Evolutionary conservation across 2,797 vertebrate genomes (phyloP), one percentile per base, ranked within the genome.

Genomic region (Coregonus suidteri): DNA sequence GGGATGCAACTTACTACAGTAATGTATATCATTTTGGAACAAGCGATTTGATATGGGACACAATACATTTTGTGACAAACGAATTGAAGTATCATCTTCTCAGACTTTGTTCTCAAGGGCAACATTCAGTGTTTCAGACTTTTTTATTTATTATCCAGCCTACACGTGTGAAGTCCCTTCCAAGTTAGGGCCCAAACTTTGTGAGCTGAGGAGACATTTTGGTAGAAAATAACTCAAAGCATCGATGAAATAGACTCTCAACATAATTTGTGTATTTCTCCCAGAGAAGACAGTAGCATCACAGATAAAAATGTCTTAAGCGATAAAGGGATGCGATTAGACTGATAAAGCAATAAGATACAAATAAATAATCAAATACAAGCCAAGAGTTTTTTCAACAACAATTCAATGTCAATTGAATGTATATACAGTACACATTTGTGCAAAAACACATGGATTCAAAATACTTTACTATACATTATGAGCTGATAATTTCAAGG

Each of bases 401-500:
- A 87, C 87, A 89, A 73, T 89, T 88, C 76, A 88, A 79, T 74
- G 18, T 59, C 56, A 59, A 59, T 59, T 59, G 56, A n/a, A 59
- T 87, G 78, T 91, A 89, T 92, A 83, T 87, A 91, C 89, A 91
- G 75, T 72, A 82, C 81, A 89, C 83, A 16, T 71, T 86, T 89
- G 84, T 91, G 89, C 88, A 86, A 91, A 87, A 91, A 88, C 70
- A 89, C 79, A 81, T 83, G 76, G 79, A 86, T 86, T 83, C 80
- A 83, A 90, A 91, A 87, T 74, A 90, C 87, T 73, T 75, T 72
- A 83, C 79, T 25, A 25, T 25, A 25, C 25, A 89, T 84, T 89
- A 84, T 89, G 88, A 89, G 89, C 88, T 87, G 76, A 85, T 85
- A 76, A 88, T 73, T 89, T 92, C 88, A 93, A 93, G 92, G 92